Evolutionary conservation across 2,113 vertebrate species (phyloP), one percentile per base, ranked within the genome.

Genomic region (Laticauda laticaudata): DNA sequence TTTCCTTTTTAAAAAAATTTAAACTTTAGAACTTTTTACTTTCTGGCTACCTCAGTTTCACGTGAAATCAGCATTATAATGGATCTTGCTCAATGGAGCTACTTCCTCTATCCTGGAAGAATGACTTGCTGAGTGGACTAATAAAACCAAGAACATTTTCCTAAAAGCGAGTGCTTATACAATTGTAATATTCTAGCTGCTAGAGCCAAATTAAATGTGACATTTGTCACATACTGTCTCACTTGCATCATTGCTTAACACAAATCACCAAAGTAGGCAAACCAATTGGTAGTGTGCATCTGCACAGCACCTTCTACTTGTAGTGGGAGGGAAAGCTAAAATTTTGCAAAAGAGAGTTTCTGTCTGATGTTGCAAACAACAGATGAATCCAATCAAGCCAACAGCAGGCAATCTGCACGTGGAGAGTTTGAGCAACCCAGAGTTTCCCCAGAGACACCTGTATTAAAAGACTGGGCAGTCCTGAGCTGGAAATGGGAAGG

Each of bases 1-100:
- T 29, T n/a, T 92, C 21, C 55, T 39, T 90, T 15, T 0, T 0
- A 4, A 15, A 45, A 29, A 45, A 26, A 26, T 1, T 54, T 9
- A 61, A 26, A 61, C 64, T 34, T 75, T 75, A 6, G 64, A 34
- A 34, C 64, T n/a, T n/a, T 69, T 69, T 69, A 69, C 29, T 75
- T 75, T 75, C 29, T 75, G 21, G 26, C 20, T 54, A 29, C 4
- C 54, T 81, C 48, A 53, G 15, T 15, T n/a, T 90, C n/a, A 45
- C 56, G 43, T 54, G 57, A 75, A 81, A 92, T 43, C 59, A 45
- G 1, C 12, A 86, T n/a, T 3, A 1, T 21, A 51, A 93, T 39
- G 29, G n/a, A 39, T n/a, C 15, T 93, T 90, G n/a, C 48, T 43
- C 15, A 93, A 90, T 23, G 10, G 21, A 86, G 51, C 14, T 64